A percentile compares a stretch with the other conserved stretches of the same genome.
phyloP scores from a whole-genome alignment of 2,113 vertebrate genomes.

The cattle (Bos taurus) region DNA sequence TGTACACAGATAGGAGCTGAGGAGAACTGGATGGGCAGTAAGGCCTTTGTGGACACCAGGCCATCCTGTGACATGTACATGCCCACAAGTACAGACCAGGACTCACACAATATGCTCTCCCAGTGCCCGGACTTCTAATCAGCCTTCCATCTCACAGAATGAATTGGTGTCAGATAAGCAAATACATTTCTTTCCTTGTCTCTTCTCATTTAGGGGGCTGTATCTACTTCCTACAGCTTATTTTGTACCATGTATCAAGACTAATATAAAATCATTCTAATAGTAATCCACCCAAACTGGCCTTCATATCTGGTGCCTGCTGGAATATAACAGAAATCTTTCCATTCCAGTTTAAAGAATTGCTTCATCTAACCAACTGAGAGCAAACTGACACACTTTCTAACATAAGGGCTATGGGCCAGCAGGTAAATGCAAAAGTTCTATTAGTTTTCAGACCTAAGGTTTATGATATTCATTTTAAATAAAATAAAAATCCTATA shows the following conservation, averaged over 20 bases:
- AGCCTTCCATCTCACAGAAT: conserved; percentile 4
- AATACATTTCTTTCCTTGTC: conserved; percentile 60
- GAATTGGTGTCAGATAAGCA: conserved; percentile 47
- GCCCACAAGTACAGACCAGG: not conserved
- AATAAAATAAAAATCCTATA: conserved; percentile 82
- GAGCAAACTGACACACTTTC: conserved; percentile 77
- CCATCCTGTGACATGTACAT: accelerated
- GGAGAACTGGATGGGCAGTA: not conserved
- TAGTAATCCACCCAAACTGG: conserved; percentile 75
- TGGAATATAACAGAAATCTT: conserved; percentile 76
- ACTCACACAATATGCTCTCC: not conserved
- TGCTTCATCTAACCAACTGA: conserved; percentile 75
- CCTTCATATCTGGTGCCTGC: conserved; percentile 69
- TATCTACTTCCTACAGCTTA: conserved; percentile 59
- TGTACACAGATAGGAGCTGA: accelerated
- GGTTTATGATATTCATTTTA: conserved; percentile 81
- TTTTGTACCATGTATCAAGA: conserved; percentile 71
- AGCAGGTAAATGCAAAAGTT: conserved; percentile 83
- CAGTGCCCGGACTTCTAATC: conserved; percentile 11
- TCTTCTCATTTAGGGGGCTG: conserved; percentile 58
- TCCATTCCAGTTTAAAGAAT: conserved; percentile 80
- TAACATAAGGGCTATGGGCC: conserved; percentile 81
- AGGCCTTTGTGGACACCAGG: accelerated
- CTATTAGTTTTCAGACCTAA: conserved; percentile 81
- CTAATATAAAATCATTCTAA: conserved; percentile 75